Conservation (phyloP, 2,888 invertebrate species). For the Pseudanteris insignis region DNA sequence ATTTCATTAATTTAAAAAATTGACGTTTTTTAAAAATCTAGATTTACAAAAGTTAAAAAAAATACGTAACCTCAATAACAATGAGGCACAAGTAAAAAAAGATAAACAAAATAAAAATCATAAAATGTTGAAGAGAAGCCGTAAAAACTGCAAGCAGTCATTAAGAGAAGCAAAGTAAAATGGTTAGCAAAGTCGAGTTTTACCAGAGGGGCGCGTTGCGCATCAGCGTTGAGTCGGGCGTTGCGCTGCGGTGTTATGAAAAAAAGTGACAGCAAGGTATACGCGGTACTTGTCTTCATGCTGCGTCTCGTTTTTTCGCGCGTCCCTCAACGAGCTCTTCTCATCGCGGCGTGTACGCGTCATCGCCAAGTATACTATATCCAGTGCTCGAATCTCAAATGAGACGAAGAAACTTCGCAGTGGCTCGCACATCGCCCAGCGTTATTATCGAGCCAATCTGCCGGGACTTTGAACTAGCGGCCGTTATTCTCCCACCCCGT, state of each 20-base stretch:
- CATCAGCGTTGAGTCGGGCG: constrained; percentile 12
- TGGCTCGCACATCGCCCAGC: constrained; percentile 33
- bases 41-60: too few relatives aligned
- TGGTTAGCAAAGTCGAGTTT: constrained; percentile 1
- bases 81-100: too few relatives aligned
- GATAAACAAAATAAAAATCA: too few relatives aligned
- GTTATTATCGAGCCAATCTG: constrained; percentile 43
- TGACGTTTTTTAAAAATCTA: too few relatives aligned
- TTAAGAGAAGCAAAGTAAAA: too few relatives aligned
- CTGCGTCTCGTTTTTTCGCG: constrained; percentile 40
- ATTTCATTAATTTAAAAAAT: constrained; percentile 2
- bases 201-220: constrained; percentile 23
- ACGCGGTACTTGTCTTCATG: constrained; percentile 38
- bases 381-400: constrained; percentile 51
- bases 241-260: constrained; percentile 7
- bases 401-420: constrained; percentile 41
- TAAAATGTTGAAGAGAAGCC: too few relatives aligned
- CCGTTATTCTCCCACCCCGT: constrained; percentile 4
- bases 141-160: neutral
- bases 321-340: constrained; percentile 50
- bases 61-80: too few relatives aligned
- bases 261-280: constrained; percentile 46
- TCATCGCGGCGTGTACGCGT: constrained; percentile 57
- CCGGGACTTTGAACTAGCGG: constrained; percentile 29
- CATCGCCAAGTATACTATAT: constrained; percentile 64